These are phyloP conservation scores for Caenorhabditis drosophilae DNA, from an alignment of 2,888 invertebrate genomes.

Conservation along the genomic window DNA sequence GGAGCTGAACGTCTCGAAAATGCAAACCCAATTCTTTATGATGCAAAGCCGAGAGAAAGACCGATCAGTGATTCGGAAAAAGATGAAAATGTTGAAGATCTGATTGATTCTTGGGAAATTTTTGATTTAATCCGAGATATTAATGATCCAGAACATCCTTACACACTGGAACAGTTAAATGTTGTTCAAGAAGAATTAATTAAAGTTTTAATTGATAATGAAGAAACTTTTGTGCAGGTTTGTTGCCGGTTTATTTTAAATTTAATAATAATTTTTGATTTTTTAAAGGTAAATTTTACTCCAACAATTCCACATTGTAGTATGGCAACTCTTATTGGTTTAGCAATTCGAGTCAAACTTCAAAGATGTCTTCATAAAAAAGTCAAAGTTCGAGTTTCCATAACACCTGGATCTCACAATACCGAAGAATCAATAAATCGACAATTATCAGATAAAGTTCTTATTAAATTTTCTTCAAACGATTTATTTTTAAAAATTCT, in stretches of 20 bases:
- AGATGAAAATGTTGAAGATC: slow-evolving; percentile 53
- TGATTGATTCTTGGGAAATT: slow-evolving; percentile 67
- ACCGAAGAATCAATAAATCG: slow-evolving; percentile 92
- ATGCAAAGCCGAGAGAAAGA: slow-evolving; percentile 35
- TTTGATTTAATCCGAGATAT: slow-evolving; percentile 88
- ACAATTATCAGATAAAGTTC: slow-evolving; percentile 92
- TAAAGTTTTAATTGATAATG: slow-evolving; percentile 47
- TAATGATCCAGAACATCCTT: slow-evolving; percentile 95
- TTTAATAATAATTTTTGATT: too few relatives aligned
- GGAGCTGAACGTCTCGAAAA: slow-evolving; percentile 44
- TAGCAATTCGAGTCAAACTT: slow-evolving; percentile 90
- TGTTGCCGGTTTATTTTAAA: too few relatives aligned
- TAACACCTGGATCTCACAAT: slow-evolving; percentile 86
- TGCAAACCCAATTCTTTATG: slow-evolving; percentile 45
- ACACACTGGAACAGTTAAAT: slow-evolving; percentile 89
- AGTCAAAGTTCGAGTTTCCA: slow-evolving; percentile 59
- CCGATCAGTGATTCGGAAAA: slow-evolving; percentile 18
- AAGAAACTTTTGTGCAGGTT: slow-evolving; percentile 60
- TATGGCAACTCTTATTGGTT: slow-evolving; percentile 92
- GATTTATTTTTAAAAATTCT: too few relatives aligned
- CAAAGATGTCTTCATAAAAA: slow-evolving; percentile 81
- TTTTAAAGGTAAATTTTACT: slow-evolving; percentile 78
- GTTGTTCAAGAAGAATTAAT: slow-evolving; percentile 81
- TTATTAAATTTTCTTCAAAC: too few relatives aligned
- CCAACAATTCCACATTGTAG: slow-evolving; percentile 99